phyloP scores from a whole-genome alignment of 2,888 invertebrate genomes.

The Clitarchus hookeri region DNA sequence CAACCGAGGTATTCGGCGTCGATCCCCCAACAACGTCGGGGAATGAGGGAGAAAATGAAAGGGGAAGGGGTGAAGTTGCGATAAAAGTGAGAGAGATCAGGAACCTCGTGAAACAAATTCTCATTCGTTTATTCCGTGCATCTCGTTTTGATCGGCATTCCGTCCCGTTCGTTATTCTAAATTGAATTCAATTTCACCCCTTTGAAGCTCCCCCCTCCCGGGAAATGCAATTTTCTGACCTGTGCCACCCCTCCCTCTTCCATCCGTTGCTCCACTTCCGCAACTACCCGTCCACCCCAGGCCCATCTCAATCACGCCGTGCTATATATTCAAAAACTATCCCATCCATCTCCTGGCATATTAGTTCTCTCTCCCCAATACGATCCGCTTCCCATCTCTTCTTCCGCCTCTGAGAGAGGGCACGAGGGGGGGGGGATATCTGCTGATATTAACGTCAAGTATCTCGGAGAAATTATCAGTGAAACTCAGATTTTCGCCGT shows the following conservation, averaged over 20 bases:
- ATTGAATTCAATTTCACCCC: background rate
- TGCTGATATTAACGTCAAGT: background rate
- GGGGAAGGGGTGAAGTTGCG: background rate
- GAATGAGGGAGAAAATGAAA: background rate
- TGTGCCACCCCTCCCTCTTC: background rate
- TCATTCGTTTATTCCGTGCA: slow-evolving; percentile 14
- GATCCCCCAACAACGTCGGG: too few species aligned
- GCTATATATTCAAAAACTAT: background rate
- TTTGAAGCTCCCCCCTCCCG: background rate
- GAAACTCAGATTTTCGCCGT: too few species aligned
- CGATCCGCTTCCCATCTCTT: background rate
- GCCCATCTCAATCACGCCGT: background rate
- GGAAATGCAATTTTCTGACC: background rate
- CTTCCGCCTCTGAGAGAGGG: background rate
- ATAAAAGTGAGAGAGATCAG: background rate
- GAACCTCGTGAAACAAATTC: slow-evolving; percentile 7
- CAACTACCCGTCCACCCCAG: background rate
- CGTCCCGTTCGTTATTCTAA: slow-evolving; percentile 14
- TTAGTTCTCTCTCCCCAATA: background rate
- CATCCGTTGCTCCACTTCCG: background rate
- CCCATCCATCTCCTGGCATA: background rate
- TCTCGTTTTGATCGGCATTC: slow-evolving; percentile 14
- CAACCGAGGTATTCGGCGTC: too few species aligned
- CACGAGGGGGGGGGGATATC: background rate
- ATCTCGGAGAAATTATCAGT: background rate